These are phyloP conservation scores for Cheilosia grossa DNA, from an alignment of 2,888 invertebrate species.

Conservation along the genomic window DNA sequence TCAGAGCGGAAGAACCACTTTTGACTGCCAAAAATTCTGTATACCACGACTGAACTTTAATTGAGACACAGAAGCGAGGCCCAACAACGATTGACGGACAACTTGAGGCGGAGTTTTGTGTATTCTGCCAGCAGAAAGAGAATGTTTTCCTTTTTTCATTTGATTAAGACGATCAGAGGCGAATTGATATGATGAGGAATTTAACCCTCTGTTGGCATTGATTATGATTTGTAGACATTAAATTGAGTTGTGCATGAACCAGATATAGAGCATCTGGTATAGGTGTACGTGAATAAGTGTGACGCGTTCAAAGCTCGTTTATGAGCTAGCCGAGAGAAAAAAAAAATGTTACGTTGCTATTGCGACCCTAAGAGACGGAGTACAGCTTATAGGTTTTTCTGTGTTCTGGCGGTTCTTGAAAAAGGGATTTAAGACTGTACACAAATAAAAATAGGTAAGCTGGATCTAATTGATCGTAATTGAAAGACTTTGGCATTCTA, in stretches of 20 bases:
- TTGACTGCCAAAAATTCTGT: conserved; percentile 61
- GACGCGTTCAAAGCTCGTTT: too few relatives aligned
- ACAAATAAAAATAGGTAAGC: too few relatives aligned
- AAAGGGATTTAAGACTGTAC: too few relatives aligned
- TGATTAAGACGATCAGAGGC: conserved; percentile 56
- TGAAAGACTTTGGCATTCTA: too few relatives aligned
- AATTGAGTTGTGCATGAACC: conserved; percentile 43
- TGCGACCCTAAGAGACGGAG: too few relatives aligned
- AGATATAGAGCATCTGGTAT: background rate
- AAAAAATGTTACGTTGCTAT: too few relatives aligned
- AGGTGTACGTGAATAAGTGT: background rate
- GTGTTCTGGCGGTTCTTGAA: too few relatives aligned
- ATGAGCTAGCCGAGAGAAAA: too few relatives aligned
- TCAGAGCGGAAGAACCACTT: conserved; percentile 72
- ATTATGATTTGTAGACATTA: conserved; percentile 66
- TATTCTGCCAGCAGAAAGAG: conserved; percentile 2
- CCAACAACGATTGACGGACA: conserved; percentile 52
- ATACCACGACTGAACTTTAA: conserved; percentile 56
- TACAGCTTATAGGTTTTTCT: too few relatives aligned
- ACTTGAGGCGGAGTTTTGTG: conserved; percentile 50
- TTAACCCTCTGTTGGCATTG: conserved; percentile 70
- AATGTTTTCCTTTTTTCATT: conserved; percentile 27
- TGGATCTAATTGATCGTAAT: too few relatives aligned
- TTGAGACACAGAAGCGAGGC: conserved; percentile 49
- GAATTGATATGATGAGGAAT: conserved; percentile 51